phyloP scores from a whole-genome alignment of 2,888 invertebrate species.

The Magallana nippona region DNA sequence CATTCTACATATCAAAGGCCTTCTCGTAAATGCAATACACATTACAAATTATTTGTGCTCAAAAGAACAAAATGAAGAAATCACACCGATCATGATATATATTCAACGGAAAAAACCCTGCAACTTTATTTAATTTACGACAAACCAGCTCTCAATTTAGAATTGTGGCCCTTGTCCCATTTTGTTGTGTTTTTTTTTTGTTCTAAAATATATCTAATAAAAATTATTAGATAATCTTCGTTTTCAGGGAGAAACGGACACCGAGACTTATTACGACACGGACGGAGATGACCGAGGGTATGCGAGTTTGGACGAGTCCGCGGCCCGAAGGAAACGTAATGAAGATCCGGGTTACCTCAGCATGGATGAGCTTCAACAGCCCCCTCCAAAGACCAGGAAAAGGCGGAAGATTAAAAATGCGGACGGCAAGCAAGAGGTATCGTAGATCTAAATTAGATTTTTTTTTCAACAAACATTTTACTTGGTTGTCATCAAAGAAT shows the following conservation, averaged over 20 bases:
- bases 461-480: not conserved
- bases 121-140: too few species aligned
- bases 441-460: not conserved
- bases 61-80: too few species aligned
- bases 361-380: constrained; percentile 25
- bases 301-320: constrained; percentile 32
- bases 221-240: not conserved
- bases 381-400: constrained; percentile 26
- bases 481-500: not conserved
- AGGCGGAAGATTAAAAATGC: constrained; percentile 28
- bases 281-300: constrained; percentile 45
- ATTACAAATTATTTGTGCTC: too few species aligned
- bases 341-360: constrained; percentile 41
- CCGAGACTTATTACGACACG: constrained; percentile 41
- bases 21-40: too few species aligned
- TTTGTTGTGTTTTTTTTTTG: too few species aligned
- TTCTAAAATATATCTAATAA: too few species aligned
- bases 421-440: constrained; percentile 28
- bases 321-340: constrained; percentile 30
- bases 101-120: too few species aligned
- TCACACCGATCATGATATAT: too few species aligned
- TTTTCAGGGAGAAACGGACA: constrained; percentile 35
- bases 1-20: too few species aligned
- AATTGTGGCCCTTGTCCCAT: too few species aligned
- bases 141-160: too few species aligned